A percentile compares a stretch with the other conserved stretches of the same genome.
Evolutionary conservation across 2,797 vertebrate genomes (phyloP).

Genomic region (Taeniopygia guttata): DNA sequence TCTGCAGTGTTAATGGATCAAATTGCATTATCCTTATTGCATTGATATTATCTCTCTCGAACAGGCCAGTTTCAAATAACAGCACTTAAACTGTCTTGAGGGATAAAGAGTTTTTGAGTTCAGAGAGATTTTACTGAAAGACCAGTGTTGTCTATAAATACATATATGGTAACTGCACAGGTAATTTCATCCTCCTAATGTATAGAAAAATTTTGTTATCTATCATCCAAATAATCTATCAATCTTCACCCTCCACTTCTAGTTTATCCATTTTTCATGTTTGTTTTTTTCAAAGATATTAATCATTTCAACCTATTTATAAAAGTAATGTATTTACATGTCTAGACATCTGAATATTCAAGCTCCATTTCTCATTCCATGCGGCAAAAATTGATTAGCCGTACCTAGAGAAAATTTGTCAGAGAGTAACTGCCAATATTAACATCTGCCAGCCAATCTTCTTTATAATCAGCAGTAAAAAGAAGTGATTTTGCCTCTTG

Average conservation of each 20-base stretch:
- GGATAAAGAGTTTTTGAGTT: not conserved
- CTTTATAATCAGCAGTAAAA: conserved; percentile 61
- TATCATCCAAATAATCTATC: not conserved
- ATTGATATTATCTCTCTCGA: not conserved
- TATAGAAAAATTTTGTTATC: not conserved
- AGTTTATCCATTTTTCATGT: conserved; percentile 43
- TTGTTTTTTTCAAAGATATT: conserved; percentile 38
- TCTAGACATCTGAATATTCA: conserved; percentile 69
- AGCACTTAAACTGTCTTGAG: not conserved
- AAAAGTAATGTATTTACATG: conserved; percentile 55
- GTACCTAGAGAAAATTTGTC: conserved; percentile 63
- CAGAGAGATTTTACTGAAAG: not conserved
- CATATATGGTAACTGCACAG: not conserved
- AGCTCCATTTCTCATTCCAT: conserved; percentile 41
- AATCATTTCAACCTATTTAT: conserved; percentile 61
- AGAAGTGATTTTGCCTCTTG: conserved; percentile 56
- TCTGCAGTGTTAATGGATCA: not conserved
- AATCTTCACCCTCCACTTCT: not conserved
- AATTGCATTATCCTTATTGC: not conserved
- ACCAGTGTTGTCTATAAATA: not conserved
- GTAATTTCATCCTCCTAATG: not conserved
- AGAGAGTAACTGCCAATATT: conserved; percentile 65
- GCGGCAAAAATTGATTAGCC: conserved; percentile 58
- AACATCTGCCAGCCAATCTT: conserved; percentile 66
- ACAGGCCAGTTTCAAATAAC: not conserved